Base-by-base conservation (phyloP, 2,797 vertebrate genomes). In the Molossus molossus region DNA sequence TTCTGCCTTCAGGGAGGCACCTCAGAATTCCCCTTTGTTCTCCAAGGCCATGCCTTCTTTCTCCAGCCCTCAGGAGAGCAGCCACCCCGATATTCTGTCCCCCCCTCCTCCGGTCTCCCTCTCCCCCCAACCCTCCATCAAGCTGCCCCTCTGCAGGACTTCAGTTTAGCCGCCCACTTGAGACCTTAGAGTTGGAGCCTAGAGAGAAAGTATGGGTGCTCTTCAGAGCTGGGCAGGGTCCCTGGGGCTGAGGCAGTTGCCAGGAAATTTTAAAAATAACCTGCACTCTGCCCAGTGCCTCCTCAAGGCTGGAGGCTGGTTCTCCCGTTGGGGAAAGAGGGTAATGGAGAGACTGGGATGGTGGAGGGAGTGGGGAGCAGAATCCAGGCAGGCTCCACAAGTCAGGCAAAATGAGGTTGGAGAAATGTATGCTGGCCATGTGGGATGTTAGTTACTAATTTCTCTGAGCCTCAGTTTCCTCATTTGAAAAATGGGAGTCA, bases 261-360 rank as follows among this genome's bases (percentile, higher is more conserved):
- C 94, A 90, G 88, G 64, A 95, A 93, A 88, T 23, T 77, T 93
- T 95, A 83, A 97, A 97, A 96, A 96, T 95, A 97, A 90, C 73
- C 33, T 25, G 91, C 40, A 6, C n/a, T 69, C 55, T 65, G 79
- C 33, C 89, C 37, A 15, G 23, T 27, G 85, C 72, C 95, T 96
- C 87, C 53, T 48, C 4, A 37, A 82, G 76, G 70, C 69, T 87
- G n/a, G 53, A 58, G 53, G 53, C 76, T 57, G 20, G 6, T 23
- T 33, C 75, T 94, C 45, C 67, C 53, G 27, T 65, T 80, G 53
- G 58, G 84, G 82, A 77, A 69, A 60, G 69, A 79, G 3, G 33
- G 64, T 91, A 65, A 83, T 37, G 72, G 55, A 90, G 73, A 96
- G 37, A 88, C 6, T 57, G 48, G 45, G 18, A 18, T 40, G 65